These are phyloP conservation scores for Peromyscus attwateri DNA, from an alignment of 2,797 vertebrate genomes.

Conservation along the genomic window DNA sequence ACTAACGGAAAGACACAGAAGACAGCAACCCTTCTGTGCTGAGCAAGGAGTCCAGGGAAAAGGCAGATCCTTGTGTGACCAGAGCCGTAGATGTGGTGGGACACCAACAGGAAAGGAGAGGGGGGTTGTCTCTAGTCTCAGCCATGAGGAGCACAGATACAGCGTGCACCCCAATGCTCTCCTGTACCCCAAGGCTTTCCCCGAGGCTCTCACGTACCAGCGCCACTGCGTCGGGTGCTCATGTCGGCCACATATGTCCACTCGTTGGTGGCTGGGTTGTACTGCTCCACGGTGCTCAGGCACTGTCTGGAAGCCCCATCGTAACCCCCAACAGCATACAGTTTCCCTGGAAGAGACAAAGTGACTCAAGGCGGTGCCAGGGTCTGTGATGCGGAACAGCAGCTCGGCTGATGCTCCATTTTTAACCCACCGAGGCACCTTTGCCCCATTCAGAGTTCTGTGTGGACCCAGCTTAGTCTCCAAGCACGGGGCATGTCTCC, in stretches of 20 bases:
- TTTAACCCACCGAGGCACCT: background rate
- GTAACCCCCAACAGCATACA: constrained; percentile 97
- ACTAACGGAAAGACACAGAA: background rate
- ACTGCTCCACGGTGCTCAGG: constrained; percentile 97
- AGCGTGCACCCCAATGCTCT: background rate
- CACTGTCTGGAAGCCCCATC: constrained; percentile 97
- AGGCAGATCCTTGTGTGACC: background rate
- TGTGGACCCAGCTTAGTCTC: background rate
- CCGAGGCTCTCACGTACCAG: constrained; percentile 89
- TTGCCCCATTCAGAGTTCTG: background rate
- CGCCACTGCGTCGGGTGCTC: constrained; percentile 97
- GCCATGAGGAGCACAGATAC: background rate
- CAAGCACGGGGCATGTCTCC: background rate
- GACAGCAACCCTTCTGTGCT: background rate
- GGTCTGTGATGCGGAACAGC: background rate
- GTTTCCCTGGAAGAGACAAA: constrained; percentile 90
- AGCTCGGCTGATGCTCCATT: background rate
- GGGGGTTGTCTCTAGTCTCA: background rate
- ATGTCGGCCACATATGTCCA: constrained; percentile 97
- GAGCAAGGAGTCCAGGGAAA: background rate
- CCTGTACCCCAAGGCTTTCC: constrained; percentile 86
- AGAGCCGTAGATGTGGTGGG: accelerated
- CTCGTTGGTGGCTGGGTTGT: constrained; percentile 94
- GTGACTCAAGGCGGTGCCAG: background rate
- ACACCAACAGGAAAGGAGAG: background rate